These are phyloP conservation scores for Phragmatobia fuliginosa DNA, from an alignment of 2,888 invertebrate genomes.

Conservation along the genomic window DNA sequence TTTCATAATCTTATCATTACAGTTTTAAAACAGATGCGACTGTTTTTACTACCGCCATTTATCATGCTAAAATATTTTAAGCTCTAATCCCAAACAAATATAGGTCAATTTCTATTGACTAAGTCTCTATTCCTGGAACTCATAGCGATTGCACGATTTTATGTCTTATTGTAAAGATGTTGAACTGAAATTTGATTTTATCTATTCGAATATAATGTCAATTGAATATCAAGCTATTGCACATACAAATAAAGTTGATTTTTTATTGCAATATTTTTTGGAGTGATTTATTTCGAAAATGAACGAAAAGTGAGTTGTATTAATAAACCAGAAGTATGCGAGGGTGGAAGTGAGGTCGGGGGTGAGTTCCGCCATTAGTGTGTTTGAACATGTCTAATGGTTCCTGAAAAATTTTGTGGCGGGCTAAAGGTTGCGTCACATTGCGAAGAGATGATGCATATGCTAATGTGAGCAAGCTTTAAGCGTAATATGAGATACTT, in stretches of 20 bases:
- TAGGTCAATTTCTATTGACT: constrained; percentile 8
- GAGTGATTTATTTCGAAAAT: constrained; percentile 63
- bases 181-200: constrained; percentile 18
- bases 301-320: constrained; percentile 54
- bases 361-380: constrained; percentile 68
- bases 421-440: constrained; percentile 55
- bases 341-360: constrained; percentile 60
- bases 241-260: background rate
- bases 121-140: background rate
- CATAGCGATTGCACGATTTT: constrained; percentile 22
- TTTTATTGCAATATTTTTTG: constrained; percentile 34
- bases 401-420: constrained; percentile 53
- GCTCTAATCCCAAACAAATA: rapidly evolving
- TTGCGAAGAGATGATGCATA: constrained; percentile 41
- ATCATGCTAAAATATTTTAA: background rate
- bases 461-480: constrained; percentile 28
- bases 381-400: constrained; percentile 66
- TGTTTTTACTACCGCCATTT: constrained; percentile 15
- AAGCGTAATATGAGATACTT: background rate
- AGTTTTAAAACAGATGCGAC: constrained; percentile 39
- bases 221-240: background rate
- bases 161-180: constrained; percentile 19
- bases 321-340: constrained; percentile 58
- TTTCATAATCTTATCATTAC: constrained; percentile 40
- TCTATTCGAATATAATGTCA: background rate